Conservation (phyloP, 2,888 invertebrate genomes). For the Flexamia atlantica region DNA sequence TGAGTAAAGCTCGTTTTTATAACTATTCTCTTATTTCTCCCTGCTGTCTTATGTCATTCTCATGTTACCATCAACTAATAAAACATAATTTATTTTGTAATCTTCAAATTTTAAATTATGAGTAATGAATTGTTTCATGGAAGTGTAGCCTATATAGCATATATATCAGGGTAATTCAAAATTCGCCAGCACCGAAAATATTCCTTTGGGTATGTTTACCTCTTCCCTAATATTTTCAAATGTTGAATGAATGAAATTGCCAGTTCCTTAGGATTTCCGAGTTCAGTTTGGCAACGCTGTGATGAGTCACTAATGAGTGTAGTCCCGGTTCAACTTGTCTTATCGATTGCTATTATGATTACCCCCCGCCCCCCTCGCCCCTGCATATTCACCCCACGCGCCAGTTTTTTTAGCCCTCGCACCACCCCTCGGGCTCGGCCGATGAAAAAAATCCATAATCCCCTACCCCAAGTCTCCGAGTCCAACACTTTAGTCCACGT, state of each 20-base stretch:
- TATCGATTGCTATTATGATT: conserved; percentile 65
- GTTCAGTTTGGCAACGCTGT: conserved; percentile 38
- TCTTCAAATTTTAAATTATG: no score
- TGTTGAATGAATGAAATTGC: not conserved
- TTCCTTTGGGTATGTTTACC: no score
- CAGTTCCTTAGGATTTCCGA: not conserved
- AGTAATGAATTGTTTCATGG: no score
- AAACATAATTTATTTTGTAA: no score
- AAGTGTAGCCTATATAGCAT: no score
- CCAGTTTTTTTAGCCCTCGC: conserved; percentile 61
- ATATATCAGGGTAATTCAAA: no score
- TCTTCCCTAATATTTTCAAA: no score
- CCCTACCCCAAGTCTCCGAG: conserved; percentile 16
- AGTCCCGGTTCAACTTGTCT: conserved; percentile 58
- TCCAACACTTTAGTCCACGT: not conserved
- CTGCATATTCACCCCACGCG: conserved; percentile 65
- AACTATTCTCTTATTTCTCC: no score
- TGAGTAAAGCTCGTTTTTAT: no score
- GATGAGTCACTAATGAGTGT: conserved; percentile 60
- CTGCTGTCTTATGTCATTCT: no score
- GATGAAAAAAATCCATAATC: conserved; percentile 64
- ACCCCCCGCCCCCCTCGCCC: conserved; percentile 49
- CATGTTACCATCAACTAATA: no score
- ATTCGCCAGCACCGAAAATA: no score
- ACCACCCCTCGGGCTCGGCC: conserved; percentile 59